Evolutionary conservation across 2,797 vertebrate species (phyloP), one percentile per base, ranked within the genome.

Genomic region (Natrix natrix): DNA sequence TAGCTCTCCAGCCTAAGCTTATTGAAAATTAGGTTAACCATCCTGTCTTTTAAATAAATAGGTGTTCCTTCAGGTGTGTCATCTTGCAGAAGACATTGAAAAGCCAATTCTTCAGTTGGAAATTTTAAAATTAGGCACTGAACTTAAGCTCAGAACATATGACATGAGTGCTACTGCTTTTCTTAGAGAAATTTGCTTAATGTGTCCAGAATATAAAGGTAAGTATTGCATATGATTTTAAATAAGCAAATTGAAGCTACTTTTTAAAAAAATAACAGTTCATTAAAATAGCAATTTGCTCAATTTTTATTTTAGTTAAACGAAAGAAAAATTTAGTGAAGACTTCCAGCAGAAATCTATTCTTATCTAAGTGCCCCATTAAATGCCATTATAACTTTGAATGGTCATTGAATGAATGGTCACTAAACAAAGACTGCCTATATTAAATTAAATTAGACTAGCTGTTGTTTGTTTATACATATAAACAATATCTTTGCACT

Each of bases 161-260:
- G 98, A 99, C 97, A 98, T 99, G 98, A 97, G 98, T 37, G 99
- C 98, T 43, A 97, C 96, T 97, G 99, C 98, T 43, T 99, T 98
- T 97, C 98, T 99, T 91, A 98, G 96, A 94, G 99, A 99, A 96
- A 98, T 99, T 96, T 98, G 98, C 95, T 98, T 99, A 91, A 98
- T 98, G 95, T 99, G 99, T 93, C 99, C 99, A 37, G 98, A 99
- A 96, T 99, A 99, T 94, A 98, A 98, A 94, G 99, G 99, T 99
- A 97, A 97, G 98, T 93, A 92, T 92, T 94, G 57, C n/a, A 89
- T n/a, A 59, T 60, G 24, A 48, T 48, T 61, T 61, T 83, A 56
- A 48, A 83, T 13, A 43, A 83, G 20, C 20, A 83, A 83, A 48
- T 24, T 83, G 43, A 83, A 83, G 20, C 22, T 24, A 24, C 4